Conservation (phyloP, 2,797 vertebrate species). For the Chiroxiphia lanceolata region DNA sequence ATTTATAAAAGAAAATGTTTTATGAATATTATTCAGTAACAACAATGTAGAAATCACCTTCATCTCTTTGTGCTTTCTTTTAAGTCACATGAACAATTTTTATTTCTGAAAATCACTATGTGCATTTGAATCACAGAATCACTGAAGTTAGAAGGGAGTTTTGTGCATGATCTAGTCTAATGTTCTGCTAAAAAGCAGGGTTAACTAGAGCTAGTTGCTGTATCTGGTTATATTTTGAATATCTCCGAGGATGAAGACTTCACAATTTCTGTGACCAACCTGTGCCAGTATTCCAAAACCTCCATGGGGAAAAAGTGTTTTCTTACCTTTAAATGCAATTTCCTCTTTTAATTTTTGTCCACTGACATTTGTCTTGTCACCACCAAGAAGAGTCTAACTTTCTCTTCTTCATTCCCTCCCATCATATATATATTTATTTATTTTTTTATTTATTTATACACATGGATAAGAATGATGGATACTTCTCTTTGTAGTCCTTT, state of each 20-base stretch:
- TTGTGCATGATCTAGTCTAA: background rate
- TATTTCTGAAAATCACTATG: background rate
- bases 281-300: background rate
- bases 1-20: background rate
- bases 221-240: background rate
- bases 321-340: background rate
- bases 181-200: background rate
- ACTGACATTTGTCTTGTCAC: background rate
- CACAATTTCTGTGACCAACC: background rate
- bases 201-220: background rate
- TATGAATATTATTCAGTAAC: background rate
- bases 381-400: background rate
- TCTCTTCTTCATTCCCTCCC: background rate
- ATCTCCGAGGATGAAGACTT: background rate
- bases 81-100: background rate
- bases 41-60: background rate
- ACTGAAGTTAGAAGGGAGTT: background rate
- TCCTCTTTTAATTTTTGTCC: background rate
- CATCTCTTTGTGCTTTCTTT: background rate
- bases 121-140: background rate
- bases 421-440: no score
- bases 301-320: background rate
- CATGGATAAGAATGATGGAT: fast-evolving
- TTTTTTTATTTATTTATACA: background rate
- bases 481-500: background rate